Evolutionary conservation across 2,113 vertebrate genomes (phyloP).

Genomic region (Micronycteris hirsuta): DNA sequence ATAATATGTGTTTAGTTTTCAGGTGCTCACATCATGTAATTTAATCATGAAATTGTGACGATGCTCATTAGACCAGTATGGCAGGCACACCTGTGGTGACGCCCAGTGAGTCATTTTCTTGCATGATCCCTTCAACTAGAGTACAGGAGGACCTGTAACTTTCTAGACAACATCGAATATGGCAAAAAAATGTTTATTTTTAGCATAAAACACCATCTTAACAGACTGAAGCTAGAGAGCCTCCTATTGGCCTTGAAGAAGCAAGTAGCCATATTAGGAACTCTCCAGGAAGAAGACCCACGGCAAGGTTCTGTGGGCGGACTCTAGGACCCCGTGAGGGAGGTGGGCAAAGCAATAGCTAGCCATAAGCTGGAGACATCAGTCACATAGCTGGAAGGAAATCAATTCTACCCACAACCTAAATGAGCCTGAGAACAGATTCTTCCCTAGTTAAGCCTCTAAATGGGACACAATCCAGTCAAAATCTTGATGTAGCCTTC

Average conservation of each 20-base stretch:
- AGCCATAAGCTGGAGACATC: background rate
- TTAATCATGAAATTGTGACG: background rate
- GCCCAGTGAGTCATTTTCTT: background rate
- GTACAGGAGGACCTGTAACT: background rate
- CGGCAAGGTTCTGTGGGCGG: no score
- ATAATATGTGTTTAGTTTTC: background rate
- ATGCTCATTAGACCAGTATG: background rate
- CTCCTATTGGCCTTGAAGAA: background rate
- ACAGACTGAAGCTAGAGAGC: background rate
- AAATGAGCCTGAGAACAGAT: background rate
- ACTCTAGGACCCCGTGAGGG: background rate
- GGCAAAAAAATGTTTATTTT: background rate
- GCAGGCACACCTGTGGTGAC: background rate
- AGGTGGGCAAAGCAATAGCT: background rate
- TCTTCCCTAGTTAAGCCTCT: background rate
- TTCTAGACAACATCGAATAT: background rate
- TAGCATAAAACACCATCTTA: background rate
- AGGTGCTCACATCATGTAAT: background rate
- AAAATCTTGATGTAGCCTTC: background rate
- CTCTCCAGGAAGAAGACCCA: no score
- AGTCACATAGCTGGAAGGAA: background rate
- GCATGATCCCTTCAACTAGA: background rate
- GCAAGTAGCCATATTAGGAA: background rate
- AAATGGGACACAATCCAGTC: background rate
- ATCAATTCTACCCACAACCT: background rate